phyloP scores from a whole-genome alignment of 2,888 invertebrate species.

The Ochropleura plecta region DNA sequence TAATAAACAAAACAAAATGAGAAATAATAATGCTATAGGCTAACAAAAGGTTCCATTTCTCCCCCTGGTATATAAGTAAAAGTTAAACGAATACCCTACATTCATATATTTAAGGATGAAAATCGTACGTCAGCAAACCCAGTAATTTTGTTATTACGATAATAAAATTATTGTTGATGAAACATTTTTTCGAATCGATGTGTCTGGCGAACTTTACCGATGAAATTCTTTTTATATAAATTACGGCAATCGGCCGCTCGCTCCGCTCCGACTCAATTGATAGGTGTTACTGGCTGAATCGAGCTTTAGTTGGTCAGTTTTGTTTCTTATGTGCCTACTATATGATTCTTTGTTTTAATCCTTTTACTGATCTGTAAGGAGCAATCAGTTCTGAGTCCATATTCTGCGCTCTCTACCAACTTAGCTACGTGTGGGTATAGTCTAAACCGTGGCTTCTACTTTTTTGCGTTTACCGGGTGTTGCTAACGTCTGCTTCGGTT shows the following conservation, averaged over 20 bases:
- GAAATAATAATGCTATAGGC: constrained; percentile 91
- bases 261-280: constrained; percentile 83
- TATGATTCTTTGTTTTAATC: constrained; percentile 53
- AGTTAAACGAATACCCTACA: constrained; percentile 82
- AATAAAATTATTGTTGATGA: constrained; percentile 91
- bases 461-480: constrained; percentile 29
- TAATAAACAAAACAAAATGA: constrained; percentile 91
- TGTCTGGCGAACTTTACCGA: constrained; percentile 89
- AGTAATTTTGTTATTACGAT: constrained; percentile 90
- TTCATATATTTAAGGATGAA: constrained; percentile 81
- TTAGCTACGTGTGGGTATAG: constrained; percentile 16
- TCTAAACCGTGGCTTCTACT: constrained; percentile 28
- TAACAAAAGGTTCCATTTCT: constrained; percentile 91
- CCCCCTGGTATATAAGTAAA: constrained; percentile 86
- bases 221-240: constrained; percentile 87
- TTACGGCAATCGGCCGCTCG: constrained; percentile 87
- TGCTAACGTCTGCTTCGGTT: constrained; percentile 5
- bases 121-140: constrained; percentile 84
- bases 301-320: constrained; percentile 72
- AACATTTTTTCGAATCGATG: constrained; percentile 90
- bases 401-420: constrained; percentile 21
- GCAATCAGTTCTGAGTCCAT: constrained; percentile 43
- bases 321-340: constrained; percentile 58
- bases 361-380: constrained; percentile 46
- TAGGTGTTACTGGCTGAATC: constrained; percentile 84